phyloP scores from a whole-genome alignment of 1,140 invertebrate genomes.

The Drosophila simulans region DNA sequence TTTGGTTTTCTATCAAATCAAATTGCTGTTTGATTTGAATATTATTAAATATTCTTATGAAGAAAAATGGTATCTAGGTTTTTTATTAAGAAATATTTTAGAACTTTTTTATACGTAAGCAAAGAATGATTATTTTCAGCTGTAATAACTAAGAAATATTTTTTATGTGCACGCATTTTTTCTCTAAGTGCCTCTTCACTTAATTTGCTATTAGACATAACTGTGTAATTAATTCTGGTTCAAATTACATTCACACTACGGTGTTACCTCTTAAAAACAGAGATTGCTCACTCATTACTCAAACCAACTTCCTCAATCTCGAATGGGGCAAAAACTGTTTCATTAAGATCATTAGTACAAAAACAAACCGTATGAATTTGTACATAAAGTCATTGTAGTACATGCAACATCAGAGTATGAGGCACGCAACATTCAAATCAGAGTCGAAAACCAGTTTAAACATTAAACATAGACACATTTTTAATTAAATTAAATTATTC shows the following conservation, averaged over 20 bases:
- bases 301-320: constrained; percentile 14
- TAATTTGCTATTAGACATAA: constrained; percentile 7
- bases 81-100: too few species aligned
- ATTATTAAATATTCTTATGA: background rate
- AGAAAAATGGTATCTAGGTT: too few species aligned
- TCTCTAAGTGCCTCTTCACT: background rate
- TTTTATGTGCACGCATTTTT: background rate
- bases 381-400: constrained; percentile 51
- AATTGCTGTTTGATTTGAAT: background rate
- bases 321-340: constrained; percentile 21
- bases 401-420: constrained; percentile 9
- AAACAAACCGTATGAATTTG: constrained; percentile 16
- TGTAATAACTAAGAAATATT: too few species aligned
- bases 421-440: constrained; percentile 79
- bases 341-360: constrained; percentile 9
- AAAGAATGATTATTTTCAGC: too few species aligned
- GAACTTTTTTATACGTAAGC: too few species aligned
- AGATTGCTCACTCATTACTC: constrained; percentile 26
- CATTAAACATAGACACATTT: constrained; percentile 15
- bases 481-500: background rate
- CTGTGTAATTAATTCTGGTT: background rate
- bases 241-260: constrained; percentile 28
- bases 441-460: constrained; percentile 59
- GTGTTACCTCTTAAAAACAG: constrained; percentile 6
- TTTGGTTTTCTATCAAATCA: background rate